Base-by-base conservation (phyloP, 1,140 invertebrate species). In the Drosophila azteca region DNA sequence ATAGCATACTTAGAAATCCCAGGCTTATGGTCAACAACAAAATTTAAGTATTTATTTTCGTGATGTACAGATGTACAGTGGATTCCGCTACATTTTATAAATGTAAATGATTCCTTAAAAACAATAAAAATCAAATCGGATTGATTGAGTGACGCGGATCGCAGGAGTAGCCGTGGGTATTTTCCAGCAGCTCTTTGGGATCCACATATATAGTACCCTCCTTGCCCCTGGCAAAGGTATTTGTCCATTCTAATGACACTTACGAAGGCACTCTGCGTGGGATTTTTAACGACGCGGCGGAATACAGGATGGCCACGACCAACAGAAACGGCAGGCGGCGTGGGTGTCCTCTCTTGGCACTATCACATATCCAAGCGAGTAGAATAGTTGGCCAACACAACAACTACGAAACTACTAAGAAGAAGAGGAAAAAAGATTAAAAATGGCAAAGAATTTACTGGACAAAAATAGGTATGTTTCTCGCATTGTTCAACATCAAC, bases 201-300 rank as follows among this genome's bases (percentile, higher is more conserved):
- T 91, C 90, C 31, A 91, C 79, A 61, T 91, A 91, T 1, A 26
- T 55, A 6, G 65, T 75, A 48, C 92, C 92, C 22, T 83, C 79
- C 13, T 74, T 69, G 5, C 92, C 92, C 59, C 83, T 80, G 39
- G 91, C 91, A 72, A 80, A 15, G 92, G 92, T 46, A 77, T 73
- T 50, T 71, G 29, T 20, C 85, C 89, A 79, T 92, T 68, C 31
- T 22, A 48, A 41, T 48, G 50, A 24, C 50, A 70, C 67, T 70
- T 70, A 70, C 67, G 54, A 50, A 2, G 45, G 44, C 15, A 22
- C 44, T 7, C 29, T 60, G 54, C 61, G 66, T 58, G 50, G 50
- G 11, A 31, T 39, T 54, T n/a, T n/a, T n/a, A n/a, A n/a, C n/a
- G n/a, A n/a, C n/a, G n/a, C n/a, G n/a, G n/a, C n/a, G n/a, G n/a